phyloP scores from a whole-genome alignment of 2,888 invertebrate species.

The Cyclophora punctaria region DNA sequence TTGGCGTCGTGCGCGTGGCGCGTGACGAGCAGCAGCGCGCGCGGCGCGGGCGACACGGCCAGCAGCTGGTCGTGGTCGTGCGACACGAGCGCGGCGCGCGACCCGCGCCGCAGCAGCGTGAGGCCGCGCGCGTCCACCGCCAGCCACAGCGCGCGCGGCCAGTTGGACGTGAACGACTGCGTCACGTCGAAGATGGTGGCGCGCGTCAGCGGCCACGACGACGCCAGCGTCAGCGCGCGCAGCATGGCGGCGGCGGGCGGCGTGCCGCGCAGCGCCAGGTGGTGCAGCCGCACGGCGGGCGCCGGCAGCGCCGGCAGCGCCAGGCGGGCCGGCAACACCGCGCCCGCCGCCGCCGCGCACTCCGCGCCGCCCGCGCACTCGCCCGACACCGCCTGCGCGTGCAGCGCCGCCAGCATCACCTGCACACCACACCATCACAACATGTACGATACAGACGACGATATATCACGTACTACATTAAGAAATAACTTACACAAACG shows the following conservation, averaged over 20 bases:
- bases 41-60: conserved; percentile 93
- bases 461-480: no score
- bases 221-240: conserved; percentile 92
- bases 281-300: conserved; percentile 91
- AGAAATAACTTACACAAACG: no score
- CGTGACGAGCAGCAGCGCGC: conserved; percentile 94
- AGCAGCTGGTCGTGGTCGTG: conserved; percentile 93
- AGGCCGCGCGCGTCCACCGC: conserved; percentile 95
- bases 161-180: conserved; percentile 96
- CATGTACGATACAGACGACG: not conserved
- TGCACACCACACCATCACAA: conserved; percentile 31
- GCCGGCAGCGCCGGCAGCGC: conserved; percentile 87
- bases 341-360: conserved; percentile 84
- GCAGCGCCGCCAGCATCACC: conserved; percentile 95
- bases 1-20: conserved; percentile 84
- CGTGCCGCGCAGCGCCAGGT: conserved; percentile 92
- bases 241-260: conserved; percentile 91
- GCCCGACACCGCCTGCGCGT: conserved; percentile 93
- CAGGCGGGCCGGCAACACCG: conserved; percentile 85
- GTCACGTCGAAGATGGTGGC: conserved; percentile 94
- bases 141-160: conserved; percentile 94
- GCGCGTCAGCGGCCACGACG: conserved; percentile 94
- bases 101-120: conserved; percentile 90
- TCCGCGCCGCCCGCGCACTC: conserved; percentile 84
- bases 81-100: conserved; percentile 91